A percentile compares a stretch with the other conserved stretches of the same genome.
Evolutionary conservation across 1,140 invertebrate species (phyloP).

Genomic region (Drosophila nebulosa): DNA sequence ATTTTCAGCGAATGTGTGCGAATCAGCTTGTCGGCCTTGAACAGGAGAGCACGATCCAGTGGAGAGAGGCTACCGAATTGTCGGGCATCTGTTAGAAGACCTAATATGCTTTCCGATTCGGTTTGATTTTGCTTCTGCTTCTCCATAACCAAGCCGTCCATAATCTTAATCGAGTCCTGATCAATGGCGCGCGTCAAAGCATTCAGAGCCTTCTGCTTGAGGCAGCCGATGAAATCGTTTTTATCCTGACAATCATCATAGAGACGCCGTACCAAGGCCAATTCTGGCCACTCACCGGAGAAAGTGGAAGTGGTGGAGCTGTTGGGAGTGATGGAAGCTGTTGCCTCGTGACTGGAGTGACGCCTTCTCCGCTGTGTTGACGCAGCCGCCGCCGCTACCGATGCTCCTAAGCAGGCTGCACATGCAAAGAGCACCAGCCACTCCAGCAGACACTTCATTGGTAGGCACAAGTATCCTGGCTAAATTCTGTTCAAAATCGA

Average conservation of each 20-base stretch:
- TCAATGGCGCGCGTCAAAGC: conserved; percentile 83
- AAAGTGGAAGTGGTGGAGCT: neutral
- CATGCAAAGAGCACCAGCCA: conserved; percentile 58
- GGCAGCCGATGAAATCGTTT: conserved; percentile 83
- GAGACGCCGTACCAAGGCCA: conserved; percentile 81
- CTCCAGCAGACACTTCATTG: conserved; percentile 53
- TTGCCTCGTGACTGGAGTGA: conserved; percentile 30
- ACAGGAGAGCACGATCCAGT: conserved; percentile 67
- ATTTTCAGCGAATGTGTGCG: conserved; percentile 75
- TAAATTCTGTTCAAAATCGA: conserved; percentile 8
- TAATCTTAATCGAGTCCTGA: conserved; percentile 83
- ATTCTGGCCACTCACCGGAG: conserved; percentile 43
- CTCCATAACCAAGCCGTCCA: conserved; percentile 83
- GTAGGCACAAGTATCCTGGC: neutral
- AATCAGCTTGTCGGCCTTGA: conserved; percentile 71
- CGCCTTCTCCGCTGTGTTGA: conserved; percentile 24
- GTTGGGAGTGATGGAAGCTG: conserved; percentile 8
- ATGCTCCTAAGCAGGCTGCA: conserved; percentile 1
- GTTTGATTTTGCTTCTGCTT: conserved; percentile 82
- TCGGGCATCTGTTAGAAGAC: conserved; percentile 61
- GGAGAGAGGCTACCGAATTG: conserved; percentile 58
- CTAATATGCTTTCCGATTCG: conserved; percentile 76
- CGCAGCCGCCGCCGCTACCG: conserved; percentile 16
- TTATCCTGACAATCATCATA: conserved; percentile 84
- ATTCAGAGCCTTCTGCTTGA: conserved; percentile 83